Evolutionary conservation across 2,113 vertebrate species (phyloP).

Genomic region (Conger conger): DNA sequence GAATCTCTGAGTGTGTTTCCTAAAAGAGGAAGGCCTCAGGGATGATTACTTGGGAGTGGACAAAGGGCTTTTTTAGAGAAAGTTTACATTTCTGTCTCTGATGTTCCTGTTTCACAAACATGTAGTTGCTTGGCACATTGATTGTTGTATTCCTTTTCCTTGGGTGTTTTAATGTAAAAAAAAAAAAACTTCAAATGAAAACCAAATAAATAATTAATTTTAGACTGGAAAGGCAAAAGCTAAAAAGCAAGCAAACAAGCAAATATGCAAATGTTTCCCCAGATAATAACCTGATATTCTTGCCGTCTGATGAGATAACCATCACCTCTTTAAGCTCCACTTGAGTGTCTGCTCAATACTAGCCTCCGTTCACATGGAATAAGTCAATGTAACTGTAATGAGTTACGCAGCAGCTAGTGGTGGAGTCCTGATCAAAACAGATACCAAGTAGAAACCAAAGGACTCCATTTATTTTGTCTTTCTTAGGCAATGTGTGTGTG

Average conservation of each 20-base stretch:
- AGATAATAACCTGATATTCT: neutral
- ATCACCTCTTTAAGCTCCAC: neutral
- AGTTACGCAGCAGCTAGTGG: conserved; percentile 10
- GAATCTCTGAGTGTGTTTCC: conserved; percentile 12
- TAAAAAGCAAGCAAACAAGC: conserved; percentile 36
- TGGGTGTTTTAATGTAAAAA: neutral
- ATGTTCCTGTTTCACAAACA: neutral
- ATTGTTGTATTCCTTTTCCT: neutral
- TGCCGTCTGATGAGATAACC: neutral
- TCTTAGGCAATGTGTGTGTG: neutral
- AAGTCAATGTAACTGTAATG: neutral
- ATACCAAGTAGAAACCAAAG: neutral
- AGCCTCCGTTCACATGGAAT: neutral
- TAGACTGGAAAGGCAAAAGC: conserved; percentile 41
- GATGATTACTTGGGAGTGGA: neutral
- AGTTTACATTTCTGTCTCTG: conserved; percentile 14
- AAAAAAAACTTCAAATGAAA: neutral
- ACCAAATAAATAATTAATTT: conserved; percentile 24
- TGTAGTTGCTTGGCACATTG: neutral
- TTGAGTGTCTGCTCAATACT: neutral
- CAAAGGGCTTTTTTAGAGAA: neutral
- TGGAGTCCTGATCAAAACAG: neutral
- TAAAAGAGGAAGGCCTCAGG: conserved; percentile 20
- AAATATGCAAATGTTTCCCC: neutral
- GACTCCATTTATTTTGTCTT: neutral